Percentiles rank a stretch among this genome's conserved stretches.
phyloP scores from a whole-genome alignment of 2,797 vertebrate genomes.

The Euphonia xanthogaster region DNA sequence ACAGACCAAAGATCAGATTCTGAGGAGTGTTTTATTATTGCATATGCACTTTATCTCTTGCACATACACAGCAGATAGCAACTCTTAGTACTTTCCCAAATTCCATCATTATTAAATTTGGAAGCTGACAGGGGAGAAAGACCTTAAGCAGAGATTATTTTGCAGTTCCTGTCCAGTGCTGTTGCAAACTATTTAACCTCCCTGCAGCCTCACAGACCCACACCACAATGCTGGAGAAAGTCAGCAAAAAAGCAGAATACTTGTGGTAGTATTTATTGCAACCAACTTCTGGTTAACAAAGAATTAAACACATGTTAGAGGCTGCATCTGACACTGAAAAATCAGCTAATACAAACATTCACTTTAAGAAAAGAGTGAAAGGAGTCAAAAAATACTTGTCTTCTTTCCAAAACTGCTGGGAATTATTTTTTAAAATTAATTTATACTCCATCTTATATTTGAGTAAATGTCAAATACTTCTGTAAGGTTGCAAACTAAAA shows the following conservation, averaged over 20 bases:
- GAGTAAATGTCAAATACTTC: neutral
- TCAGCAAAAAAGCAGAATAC: neutral
- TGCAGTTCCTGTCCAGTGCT: neutral
- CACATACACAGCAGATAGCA: neutral
- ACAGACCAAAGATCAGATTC: slow-evolving; percentile 45
- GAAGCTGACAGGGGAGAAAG: neutral
- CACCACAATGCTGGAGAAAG: neutral
- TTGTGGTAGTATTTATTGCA: neutral
- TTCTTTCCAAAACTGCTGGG: neutral
- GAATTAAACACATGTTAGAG: neutral
- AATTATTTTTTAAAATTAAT: neutral
- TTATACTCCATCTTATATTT: neutral
- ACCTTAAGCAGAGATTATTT: neutral
- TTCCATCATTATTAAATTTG: slow-evolving; percentile 15
- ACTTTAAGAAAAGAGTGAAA: neutral
- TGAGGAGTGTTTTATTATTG: neutral
- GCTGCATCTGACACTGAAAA: neutral
- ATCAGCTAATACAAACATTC: neutral
- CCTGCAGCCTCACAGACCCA: neutral
- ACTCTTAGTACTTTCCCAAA: neutral
- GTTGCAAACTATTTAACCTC: neutral
- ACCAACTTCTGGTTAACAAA: neutral
- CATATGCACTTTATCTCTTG: neutral
- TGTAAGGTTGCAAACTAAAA: neutral
- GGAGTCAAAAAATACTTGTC: neutral